phyloP scores from a whole-genome alignment of 2,797 vertebrate genomes.

The Pseudochromis fuscus region DNA sequence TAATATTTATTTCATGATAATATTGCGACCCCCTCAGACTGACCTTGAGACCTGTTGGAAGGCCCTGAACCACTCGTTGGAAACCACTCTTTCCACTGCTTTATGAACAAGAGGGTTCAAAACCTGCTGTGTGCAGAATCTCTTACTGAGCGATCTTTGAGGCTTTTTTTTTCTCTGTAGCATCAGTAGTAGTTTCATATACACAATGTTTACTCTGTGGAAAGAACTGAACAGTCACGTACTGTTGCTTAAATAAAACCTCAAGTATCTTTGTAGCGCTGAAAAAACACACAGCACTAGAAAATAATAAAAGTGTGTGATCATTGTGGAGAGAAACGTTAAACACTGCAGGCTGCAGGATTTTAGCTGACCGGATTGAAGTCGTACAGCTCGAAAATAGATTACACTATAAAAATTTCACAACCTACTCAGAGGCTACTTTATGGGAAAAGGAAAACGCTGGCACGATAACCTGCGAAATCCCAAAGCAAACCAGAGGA shows the following conservation, averaged over 20 bases:
- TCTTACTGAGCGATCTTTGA: background rate
- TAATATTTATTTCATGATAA: background rate
- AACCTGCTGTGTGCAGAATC: background rate
- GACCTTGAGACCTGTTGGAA: too few relatives aligned
- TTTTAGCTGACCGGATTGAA: conserved; percentile 39
- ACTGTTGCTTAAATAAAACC: conserved; percentile 19
- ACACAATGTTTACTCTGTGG: conserved; percentile 25
- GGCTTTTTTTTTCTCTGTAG: background rate
- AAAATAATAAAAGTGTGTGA: conserved; percentile 39
- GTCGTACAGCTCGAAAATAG: conserved; percentile 47
- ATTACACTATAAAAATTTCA: conserved; percentile 54
- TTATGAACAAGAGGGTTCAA: background rate
- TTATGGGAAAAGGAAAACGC: conserved; percentile 38
- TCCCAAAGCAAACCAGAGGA: conserved; percentile 20
- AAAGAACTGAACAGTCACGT: conserved; percentile 24
- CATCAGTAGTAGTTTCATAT: background rate
- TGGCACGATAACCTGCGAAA: conserved; percentile 40
- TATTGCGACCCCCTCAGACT: background rate
- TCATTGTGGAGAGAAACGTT: conserved; percentile 37
- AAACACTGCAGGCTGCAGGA: conserved; percentile 50
- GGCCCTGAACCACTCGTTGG: background rate
- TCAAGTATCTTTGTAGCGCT: conserved; percentile 28
- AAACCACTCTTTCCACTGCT: background rate
- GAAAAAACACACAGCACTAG: conserved; percentile 28
- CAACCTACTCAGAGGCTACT: conserved; percentile 35